phyloP scores from a whole-genome alignment of 2,888 invertebrate genomes.

The Suillia variegata region DNA sequence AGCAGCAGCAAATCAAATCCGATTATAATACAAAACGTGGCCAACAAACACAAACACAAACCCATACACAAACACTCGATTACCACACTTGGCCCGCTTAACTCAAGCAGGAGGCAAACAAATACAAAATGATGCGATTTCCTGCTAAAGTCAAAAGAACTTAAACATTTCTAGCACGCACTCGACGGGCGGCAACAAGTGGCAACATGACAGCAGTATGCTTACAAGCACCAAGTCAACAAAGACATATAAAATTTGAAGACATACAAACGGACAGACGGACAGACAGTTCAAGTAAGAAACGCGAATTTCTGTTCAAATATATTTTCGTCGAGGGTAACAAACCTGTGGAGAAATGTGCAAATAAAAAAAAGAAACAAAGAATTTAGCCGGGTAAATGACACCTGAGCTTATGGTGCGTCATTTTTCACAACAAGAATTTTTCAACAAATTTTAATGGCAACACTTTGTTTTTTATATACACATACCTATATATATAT shows the following conservation, averaged over 20 bases:
- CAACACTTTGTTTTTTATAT: too few species aligned
- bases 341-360: conserved; percentile 1
- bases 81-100: too few species aligned
- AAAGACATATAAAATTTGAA: conserved; percentile 20
- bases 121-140: neutral
- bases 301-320: conserved; percentile 41
- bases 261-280: neutral
- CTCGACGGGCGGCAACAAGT: neutral
- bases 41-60: neutral
- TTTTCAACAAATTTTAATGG: too few species aligned
- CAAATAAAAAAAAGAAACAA: conserved; percentile 19
- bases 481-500: too few species aligned
- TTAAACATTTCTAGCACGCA: neutral
- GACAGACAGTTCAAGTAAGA: conserved; percentile 2
- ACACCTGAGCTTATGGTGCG: conserved; percentile 29
- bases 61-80: too few species aligned
- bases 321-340: neutral
- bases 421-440: too few species aligned
- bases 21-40: neutral
- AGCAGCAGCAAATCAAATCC: neutral
- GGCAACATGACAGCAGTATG: too few species aligned
- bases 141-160: neutral
- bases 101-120: too few species aligned
- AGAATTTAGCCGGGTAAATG: conserved; percentile 39
- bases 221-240: conserved; percentile 14